Conservation (phyloP, 2,797 vertebrate genomes). For the Epinephelus awoara region DNA sequence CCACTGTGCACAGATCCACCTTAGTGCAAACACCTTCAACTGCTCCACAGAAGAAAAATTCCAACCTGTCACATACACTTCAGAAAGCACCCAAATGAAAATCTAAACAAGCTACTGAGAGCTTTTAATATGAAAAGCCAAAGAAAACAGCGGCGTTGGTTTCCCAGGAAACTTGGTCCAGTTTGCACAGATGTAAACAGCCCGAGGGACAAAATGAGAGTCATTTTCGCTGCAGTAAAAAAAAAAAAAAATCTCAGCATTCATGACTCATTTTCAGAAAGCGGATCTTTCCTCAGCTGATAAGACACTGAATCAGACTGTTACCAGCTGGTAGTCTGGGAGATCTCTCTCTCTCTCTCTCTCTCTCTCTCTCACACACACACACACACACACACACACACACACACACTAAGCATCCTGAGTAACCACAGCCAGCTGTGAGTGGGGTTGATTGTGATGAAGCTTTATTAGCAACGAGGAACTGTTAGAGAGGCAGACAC, state of each 20-base stretch:
- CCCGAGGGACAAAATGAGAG: constrained; percentile 35
- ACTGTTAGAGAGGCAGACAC: constrained; percentile 44
- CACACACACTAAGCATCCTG: constrained; percentile 33
- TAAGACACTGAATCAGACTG: constrained; percentile 64
- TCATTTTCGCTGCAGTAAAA: constrained; percentile 33
- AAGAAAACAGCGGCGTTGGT: constrained; percentile 42
- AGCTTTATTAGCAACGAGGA: constrained; percentile 62
- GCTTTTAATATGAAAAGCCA: constrained; percentile 51
- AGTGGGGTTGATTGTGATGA: constrained; percentile 54
- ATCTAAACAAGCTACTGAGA: constrained; percentile 51
- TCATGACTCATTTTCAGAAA: constrained; percentile 73
- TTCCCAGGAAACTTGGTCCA: constrained; percentile 49
- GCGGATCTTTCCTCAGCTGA: constrained; percentile 65
- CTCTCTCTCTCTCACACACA: constrained; percentile 12
- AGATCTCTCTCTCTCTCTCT: constrained; percentile 11
- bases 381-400: constrained; percentile 27
- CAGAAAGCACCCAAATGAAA: constrained; percentile 41
- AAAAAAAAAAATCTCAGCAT: constrained; percentile 45
- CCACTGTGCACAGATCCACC: constrained; percentile 17
- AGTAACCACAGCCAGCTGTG: constrained; percentile 73
- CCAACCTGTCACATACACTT: constrained; percentile 41
- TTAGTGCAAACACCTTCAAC: not conserved
- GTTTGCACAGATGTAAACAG: constrained; percentile 62
- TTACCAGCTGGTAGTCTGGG: constrained; percentile 60
- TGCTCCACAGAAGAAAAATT: constrained; percentile 18